These are phyloP conservation scores for Taeniopygia guttata DNA, from an alignment of 2,797 vertebrate genomes.

Conservation along the genomic window DNA sequence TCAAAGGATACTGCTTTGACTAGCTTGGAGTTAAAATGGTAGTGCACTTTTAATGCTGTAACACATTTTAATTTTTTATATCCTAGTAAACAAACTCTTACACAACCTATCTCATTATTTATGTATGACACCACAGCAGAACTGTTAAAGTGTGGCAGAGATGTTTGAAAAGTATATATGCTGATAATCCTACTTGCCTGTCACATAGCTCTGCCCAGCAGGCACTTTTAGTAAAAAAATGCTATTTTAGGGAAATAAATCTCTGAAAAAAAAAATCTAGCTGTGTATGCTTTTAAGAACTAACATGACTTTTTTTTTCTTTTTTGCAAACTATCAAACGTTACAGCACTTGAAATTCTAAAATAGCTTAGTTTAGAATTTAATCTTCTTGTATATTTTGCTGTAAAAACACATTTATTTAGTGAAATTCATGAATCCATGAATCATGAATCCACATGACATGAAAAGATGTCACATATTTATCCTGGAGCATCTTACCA, in stretches of 20 bases:
- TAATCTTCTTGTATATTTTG: neutral
- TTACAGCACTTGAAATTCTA: neutral
- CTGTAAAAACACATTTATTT: neutral
- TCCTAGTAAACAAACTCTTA: neutral
- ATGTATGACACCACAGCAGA: neutral
- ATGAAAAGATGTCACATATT: neutral
- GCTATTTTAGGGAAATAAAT: constrained; percentile 28
- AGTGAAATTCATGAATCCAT: neutral
- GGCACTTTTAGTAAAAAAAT: constrained; percentile 18
- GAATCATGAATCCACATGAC: neutral
- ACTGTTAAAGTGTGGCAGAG: neutral
- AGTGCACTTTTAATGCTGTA: neutral
- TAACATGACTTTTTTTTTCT: neutral
- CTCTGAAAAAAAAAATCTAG: neutral
- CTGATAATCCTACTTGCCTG: constrained; percentile 30
- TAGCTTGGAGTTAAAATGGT: neutral
- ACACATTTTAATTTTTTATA: neutral
- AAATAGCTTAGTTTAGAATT: neutral
- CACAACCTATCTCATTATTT: neutral
- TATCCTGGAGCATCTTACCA: neutral
- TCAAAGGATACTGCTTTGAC: neutral
- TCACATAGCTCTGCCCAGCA: constrained; percentile 9
- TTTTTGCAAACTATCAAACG: neutral
- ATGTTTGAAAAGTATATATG: constrained; percentile 40
- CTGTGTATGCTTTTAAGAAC: neutral